Base-by-base conservation (phyloP, 37 sponge, comb jelly and placozoan species). In the Beroe ovata region DNA sequence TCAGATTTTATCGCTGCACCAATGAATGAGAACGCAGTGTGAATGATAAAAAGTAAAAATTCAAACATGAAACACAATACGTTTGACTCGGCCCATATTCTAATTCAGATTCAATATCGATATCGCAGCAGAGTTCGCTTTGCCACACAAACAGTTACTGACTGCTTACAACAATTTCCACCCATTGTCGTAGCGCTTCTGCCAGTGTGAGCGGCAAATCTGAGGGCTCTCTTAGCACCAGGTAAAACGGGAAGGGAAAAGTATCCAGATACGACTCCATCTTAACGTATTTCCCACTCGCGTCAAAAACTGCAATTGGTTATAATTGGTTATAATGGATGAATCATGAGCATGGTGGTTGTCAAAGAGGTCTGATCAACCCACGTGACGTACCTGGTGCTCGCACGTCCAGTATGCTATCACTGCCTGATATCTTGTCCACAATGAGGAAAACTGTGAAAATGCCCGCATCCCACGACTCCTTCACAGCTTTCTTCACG, bases 221-320 rank as follows among this genome's bases (percentile, higher is more conserved):
- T 26, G 69, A 58, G 37, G 95, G 91, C n/a, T 97, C 96, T 84
- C 92, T 91, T 84, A 97, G 91, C 8, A 97, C 93, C 61, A 97
- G 90, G 89, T 97, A 97, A 88, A 92, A 97, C 23, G 93, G 93
- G 77, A 97, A 97, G n/a, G 99, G 99, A 42, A 97, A 97, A 64
- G 90, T 91, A 26, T 97, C 99, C 92, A 97, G 58, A 64, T 97
- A 97, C 0, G 92, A 64, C 84, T 92, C 93, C 42, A 97, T 89
- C 28, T 89, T 39, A 19, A 92, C 93, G 16, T 42, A 54, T 41
- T 40, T 77, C 4, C 84, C 84, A 40, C 22, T 36, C 6, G 23
- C 25, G 84, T 77, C 84, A 39, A 77, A 77, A 6, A 77, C 84
- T 77, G n/a, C n/a, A n/a, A n/a, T n/a, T n/a, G n/a, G n/a, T n/a